Conservation (phyloP, 1,140 invertebrate genomes). For the Diprion similis region DNA sequence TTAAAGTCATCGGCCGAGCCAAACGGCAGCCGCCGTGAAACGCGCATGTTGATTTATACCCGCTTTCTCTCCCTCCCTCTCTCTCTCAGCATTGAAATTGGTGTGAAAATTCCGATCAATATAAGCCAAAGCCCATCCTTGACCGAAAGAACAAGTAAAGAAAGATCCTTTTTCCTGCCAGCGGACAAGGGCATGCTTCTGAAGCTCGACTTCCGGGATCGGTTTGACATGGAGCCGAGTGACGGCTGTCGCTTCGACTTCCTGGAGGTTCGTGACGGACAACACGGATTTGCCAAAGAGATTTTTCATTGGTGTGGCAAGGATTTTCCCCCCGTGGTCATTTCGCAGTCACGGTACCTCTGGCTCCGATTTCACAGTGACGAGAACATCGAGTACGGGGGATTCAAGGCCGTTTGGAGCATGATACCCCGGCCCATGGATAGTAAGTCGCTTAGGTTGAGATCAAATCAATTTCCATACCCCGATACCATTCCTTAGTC, state of each 20-base stretch:
- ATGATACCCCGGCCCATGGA: conserved; percentile 67
- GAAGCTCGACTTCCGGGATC: conserved; percentile 82
- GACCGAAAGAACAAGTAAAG: not conserved
- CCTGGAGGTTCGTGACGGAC: conserved; percentile 84
- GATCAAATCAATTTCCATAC: no score
- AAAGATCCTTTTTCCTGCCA: conserved; percentile 62
- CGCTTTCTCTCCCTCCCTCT: no score
- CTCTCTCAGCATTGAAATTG: no score
- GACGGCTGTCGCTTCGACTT: conserved; percentile 82
- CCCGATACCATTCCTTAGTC: not conserved
- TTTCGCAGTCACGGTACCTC: conserved; percentile 77
- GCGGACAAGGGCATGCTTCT: conserved; percentile 77
- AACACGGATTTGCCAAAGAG: conserved; percentile 80
- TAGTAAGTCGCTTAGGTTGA: conserved; percentile 45
- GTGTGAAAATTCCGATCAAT: no score
- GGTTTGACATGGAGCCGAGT: conserved; percentile 79
- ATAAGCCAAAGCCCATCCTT: no score
- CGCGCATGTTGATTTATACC: no score
- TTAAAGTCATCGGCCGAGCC: not conserved
- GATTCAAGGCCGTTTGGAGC: conserved; percentile 82
- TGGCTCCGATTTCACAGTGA: conserved; percentile 88
- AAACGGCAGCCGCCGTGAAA: not conserved
- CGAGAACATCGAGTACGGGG: conserved; percentile 81
- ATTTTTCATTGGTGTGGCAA: conserved; percentile 78
- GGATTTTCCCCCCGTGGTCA: conserved; percentile 79